phyloP scores from a whole-genome alignment of 2,888 invertebrate species.

The Stenurella melanura region DNA sequence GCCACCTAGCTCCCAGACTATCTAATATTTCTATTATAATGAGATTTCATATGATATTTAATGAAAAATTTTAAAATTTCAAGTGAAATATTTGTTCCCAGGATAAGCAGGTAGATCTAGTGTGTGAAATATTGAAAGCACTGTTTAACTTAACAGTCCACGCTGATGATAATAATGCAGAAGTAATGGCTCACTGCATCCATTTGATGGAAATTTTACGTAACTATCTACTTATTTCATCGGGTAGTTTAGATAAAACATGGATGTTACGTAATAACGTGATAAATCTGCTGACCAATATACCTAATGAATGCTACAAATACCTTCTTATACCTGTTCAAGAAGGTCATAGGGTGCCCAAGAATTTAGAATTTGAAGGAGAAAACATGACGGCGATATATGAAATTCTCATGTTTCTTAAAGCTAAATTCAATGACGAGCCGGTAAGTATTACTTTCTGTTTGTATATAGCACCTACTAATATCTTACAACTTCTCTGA shows the following conservation, averaged over 20 bases:
- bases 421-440: constrained; percentile 78
- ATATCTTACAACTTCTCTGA: too few relatives aligned
- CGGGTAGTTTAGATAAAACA: constrained; percentile 77
- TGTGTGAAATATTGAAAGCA: constrained; percentile 85
- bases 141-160: constrained; percentile 85
- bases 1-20: too few relatives aligned
- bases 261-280: constrained; percentile 86
- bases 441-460: constrained; percentile 74
- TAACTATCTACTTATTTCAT: constrained; percentile 79
- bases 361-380: constrained; percentile 79
- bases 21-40: too few relatives aligned
- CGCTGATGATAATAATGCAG: constrained; percentile 74
- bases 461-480: too few relatives aligned
- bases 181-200: constrained; percentile 83
- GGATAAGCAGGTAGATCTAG: constrained; percentile 79
- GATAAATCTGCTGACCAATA: constrained; percentile 88
- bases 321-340: constrained; percentile 79
- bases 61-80: constrained; percentile 21
- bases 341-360: constrained; percentile 68
- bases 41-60: too few relatives aligned
- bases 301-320: constrained; percentile 84
- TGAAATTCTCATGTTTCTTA: constrained; percentile 82
- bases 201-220: constrained; percentile 84
- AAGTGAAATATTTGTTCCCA: constrained; percentile 61
- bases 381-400: constrained; percentile 87